These are phyloP conservation scores for Meandrusa payeni DNA, from an alignment of 2,888 invertebrate genomes.

Conservation along the genomic window DNA sequence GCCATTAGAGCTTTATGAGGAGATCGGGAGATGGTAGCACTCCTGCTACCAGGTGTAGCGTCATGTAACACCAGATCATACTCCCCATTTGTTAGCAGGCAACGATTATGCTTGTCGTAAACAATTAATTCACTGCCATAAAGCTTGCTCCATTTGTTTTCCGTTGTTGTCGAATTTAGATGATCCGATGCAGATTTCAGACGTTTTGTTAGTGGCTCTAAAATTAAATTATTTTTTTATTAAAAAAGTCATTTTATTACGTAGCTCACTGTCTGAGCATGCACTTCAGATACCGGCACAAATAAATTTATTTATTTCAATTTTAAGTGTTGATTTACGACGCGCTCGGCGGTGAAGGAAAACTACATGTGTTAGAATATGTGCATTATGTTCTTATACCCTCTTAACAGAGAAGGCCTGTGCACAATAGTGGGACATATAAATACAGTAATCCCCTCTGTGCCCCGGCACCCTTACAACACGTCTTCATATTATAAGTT, in stretches of 20 bases:
- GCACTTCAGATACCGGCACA: no score
- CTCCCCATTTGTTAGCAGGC: constrained; percentile 92
- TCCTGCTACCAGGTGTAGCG: constrained; percentile 84
- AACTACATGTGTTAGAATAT: no score
- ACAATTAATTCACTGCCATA: constrained; percentile 92
- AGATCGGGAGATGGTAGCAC: constrained; percentile 64
- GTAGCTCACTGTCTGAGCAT: no score
- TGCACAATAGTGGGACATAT: no score
- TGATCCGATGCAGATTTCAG: constrained; percentile 82
- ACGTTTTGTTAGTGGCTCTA: constrained; percentile 86
- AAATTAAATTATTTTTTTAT: constrained; percentile 21
- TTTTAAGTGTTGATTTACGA: no score
- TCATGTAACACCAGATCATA: constrained; percentile 94
- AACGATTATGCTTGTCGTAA: constrained; percentile 94
- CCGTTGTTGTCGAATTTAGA: constrained; percentile 44
- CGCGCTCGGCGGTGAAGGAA: no score
- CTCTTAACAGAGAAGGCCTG: no score
- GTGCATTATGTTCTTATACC: no score
- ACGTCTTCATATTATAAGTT: no score
- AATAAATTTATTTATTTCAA: no score
- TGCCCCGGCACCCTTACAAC: no score
- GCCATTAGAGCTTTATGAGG: constrained; percentile 76
- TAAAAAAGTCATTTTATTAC: background rate
- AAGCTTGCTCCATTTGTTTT: constrained; percentile 78
- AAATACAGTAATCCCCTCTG: no score